Evolutionary conservation across 2,113 vertebrate genomes (phyloP).

Genomic region (Sylvietta virens): DNA sequence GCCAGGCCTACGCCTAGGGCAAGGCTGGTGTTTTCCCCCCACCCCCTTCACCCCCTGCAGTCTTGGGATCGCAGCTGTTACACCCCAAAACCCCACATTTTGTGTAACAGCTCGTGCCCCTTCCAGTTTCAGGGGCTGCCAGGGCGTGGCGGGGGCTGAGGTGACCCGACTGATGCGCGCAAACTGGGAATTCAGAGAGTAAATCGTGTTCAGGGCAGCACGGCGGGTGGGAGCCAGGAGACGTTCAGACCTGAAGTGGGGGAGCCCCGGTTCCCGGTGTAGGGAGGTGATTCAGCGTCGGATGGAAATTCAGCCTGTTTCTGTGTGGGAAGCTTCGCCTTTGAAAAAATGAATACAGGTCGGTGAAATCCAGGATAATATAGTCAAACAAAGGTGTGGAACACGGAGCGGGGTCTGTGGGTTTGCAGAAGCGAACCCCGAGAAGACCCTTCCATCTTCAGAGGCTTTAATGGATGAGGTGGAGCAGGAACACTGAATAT

Average conservation of each 20-base stretch:
- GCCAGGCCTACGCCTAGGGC: neutral
- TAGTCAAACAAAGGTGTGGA: neutral
- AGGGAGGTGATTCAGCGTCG: rapidly evolving
- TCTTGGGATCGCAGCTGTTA: rapidly evolving
- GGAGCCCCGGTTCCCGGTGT: rapidly evolving
- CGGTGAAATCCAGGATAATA: neutral
- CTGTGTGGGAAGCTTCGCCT: neutral
- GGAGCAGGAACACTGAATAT: neutral
- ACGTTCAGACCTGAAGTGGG: rapidly evolving
- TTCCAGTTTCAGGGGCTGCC: rapidly evolving
- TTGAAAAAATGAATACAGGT: neutral
- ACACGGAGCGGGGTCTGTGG: neutral
- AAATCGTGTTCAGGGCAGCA: rapidly evolving
- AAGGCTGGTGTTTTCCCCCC: neutral
- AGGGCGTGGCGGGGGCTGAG: rapidly evolving
- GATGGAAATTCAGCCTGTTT: neutral
- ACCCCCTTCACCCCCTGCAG: neutral
- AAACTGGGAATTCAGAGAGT: rapidly evolving
- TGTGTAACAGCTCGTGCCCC: rapidly evolving
- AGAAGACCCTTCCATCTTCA: neutral
- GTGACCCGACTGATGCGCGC: rapidly evolving
- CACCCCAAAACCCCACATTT: rapidly evolving
- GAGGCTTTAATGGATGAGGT: rapidly evolving
- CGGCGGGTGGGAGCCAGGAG: neutral
- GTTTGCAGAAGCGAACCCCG: rapidly evolving